Evolutionary conservation across 2,113 vertebrate genomes (phyloP).

Genomic region (Epinephelus cyanopodus): DNA sequence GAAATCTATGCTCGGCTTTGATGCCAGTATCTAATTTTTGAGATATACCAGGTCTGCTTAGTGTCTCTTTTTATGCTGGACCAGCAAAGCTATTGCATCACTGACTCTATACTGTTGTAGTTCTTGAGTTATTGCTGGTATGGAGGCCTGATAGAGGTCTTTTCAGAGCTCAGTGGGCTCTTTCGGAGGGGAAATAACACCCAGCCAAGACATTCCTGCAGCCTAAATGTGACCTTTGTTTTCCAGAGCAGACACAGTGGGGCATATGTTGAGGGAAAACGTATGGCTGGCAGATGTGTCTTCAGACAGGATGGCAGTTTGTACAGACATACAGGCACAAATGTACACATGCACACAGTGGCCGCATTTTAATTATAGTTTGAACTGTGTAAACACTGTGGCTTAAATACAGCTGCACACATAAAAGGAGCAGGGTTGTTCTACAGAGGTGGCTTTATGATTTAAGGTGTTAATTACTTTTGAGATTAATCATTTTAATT

Average conservation of each 20-base stretch:
- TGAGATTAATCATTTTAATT: too few relatives aligned
- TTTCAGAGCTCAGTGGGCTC: conserved; percentile 30
- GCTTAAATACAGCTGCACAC: not conserved
- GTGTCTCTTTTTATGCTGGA: not conserved
- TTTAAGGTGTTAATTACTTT: not conserved
- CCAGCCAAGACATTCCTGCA: conserved; percentile 78
- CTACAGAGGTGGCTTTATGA: not conserved
- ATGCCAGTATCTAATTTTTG: not conserved
- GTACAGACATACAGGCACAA: not conserved
- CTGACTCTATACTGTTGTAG: not conserved
- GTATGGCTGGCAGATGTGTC: conserved; percentile 70
- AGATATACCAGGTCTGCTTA: not conserved
- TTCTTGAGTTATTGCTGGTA: not conserved
- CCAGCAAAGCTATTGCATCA: not conserved
- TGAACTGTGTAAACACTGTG: not conserved
- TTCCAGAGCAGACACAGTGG: conserved; percentile 49
- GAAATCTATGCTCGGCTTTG: not conserved
- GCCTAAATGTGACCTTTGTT: conserved; percentile 79
- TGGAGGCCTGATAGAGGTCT: conserved; percentile 1
- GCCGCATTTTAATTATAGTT: not conserved
- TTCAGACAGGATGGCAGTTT: conserved; percentile 14
- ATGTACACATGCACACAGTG: not conserved
- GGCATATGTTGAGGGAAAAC: conserved; percentile 38
- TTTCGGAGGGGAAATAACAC: conserved; percentile 72
- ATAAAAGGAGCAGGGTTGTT: not conserved